Evolutionary conservation across 1,140 invertebrate genomes (phyloP), one percentile per base, ranked within the genome.

Genomic region (Zaprionus taronus): DNA sequence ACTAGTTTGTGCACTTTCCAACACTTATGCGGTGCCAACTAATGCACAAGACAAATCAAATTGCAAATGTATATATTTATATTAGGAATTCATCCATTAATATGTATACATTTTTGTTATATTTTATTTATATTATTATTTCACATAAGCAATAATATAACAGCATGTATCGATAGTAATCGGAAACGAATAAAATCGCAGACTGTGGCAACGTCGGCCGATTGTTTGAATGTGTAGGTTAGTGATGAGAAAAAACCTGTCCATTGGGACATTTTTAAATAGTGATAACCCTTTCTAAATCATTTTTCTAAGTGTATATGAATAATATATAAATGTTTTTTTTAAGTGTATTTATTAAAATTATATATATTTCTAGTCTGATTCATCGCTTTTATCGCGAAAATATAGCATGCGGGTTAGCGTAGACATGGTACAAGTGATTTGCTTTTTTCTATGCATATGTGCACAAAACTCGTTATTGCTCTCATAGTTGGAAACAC

Each of bases 381-480:
- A 38, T 15, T 38, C 14, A 3, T 51, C 26, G 5, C 4, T 15
- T 7, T 94, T 94, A 58, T 93, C 93, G 41, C 92, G 93, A 92
- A 97, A 96, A 80, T 95, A 93, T 47, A 97, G 93, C 69, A 96
- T 92, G 87, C 98, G 95, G 6, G 98, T 99, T 2, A 99, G 94
- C 96, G 98, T 99, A 49, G 96, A 97, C 0, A 97, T 98, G 44
- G 98, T 96, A 85, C 96, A 98, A 1, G 98, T 97, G 70, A 99
- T 97, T 93, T 99, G 98, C 91, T 99, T 99, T 91, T 98, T 97
- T 70, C 96, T 95, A 92, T 98, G 97, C 22, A 66, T 38, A 9
- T 14, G 12, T 1, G 24, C 5, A 2, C n/a, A 12, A 1, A 6
- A 41, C 0, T 41, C 22, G 58, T 96, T 96, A 89, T 98, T 97